Percentiles rank a stretch among this genome's conserved stretches.
Conservation (phyloP, 2,888 invertebrate species). For the Macrosoma leucophasiata region DNA sequence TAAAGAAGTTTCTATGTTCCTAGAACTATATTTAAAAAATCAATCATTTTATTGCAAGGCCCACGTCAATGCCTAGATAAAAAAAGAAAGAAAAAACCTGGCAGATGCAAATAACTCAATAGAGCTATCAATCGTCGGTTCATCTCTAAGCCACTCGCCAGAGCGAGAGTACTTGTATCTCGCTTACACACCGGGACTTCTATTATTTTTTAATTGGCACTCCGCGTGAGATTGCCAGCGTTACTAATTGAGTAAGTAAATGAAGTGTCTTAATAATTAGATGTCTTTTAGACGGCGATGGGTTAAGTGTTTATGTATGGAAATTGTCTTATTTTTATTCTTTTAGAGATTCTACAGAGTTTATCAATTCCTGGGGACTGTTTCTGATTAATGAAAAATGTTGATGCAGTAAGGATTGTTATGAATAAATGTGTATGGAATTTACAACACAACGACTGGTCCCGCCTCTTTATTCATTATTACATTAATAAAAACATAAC, state of each 20-base stretch:
- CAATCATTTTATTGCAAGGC: too few relatives aligned
- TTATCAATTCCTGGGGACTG: too few relatives aligned
- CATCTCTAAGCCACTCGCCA: conserved; percentile 50
- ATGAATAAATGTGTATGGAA: too few relatives aligned
- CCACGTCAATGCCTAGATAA: conserved; percentile 7
- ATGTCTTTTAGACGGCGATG: conserved; percentile 54
- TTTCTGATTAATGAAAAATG: too few relatives aligned
- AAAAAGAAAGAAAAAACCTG: conserved; percentile 14
- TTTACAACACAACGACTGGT: not conserved
- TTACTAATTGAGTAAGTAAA: conserved; percentile 71
- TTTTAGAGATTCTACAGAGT: too few relatives aligned
- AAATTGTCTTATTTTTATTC: too few relatives aligned
- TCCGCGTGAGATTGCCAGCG: conserved; percentile 55
- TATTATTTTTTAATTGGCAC: conserved; percentile 74
- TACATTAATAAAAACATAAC: not conserved
- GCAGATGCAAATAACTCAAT: conserved; percentile 33
- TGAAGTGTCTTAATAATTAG: conserved; percentile 70
- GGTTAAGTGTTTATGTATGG: conserved; percentile 30
- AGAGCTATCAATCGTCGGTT: conserved; percentile 41
- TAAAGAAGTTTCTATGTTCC: too few relatives aligned
- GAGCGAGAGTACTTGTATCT: conserved; percentile 41
- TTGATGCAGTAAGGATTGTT: too few relatives aligned
- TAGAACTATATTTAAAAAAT: too few relatives aligned
- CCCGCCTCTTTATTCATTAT: not conserved
- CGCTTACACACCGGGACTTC: conserved; percentile 53